Conservation (phyloP, 2,888 invertebrate species). For the Diabrotica balteata region DNA sequence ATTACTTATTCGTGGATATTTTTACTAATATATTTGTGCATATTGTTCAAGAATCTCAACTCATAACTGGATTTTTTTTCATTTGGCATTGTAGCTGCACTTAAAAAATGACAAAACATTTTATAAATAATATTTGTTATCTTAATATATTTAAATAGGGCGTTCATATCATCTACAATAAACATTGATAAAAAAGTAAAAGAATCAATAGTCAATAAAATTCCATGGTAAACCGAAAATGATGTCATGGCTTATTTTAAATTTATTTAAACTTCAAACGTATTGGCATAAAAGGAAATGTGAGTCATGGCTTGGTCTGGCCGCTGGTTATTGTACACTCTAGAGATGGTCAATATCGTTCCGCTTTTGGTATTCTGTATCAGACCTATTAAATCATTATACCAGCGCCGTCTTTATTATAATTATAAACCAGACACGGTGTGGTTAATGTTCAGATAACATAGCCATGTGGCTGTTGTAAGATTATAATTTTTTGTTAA, state of each 20-base stretch:
- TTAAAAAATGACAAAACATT: not conserved
- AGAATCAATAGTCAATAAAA: conserved; percentile 24
- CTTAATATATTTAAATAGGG: conserved; percentile 2
- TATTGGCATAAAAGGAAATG: conserved; percentile 35
- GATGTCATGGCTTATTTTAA: conserved; percentile 33
- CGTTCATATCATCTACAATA: conserved; percentile 8
- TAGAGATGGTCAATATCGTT: conserved; percentile 11
- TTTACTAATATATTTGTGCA: too few relatives aligned
- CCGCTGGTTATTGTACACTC: conserved; percentile 7
- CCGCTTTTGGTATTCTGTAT: conserved; percentile 2
- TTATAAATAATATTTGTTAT: conserved; percentile 11
- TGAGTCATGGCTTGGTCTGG: conserved; percentile 33
- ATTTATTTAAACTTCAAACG: conserved; percentile 26
- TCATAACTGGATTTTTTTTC: too few relatives aligned
- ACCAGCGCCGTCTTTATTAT: not conserved
- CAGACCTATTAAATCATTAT: not conserved
- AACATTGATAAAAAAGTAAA: conserved; percentile 16
- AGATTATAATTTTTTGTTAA: too few relatives aligned
- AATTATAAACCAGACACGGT: not conserved
- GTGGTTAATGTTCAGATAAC: too few relatives aligned
- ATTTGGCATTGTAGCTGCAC: too few relatives aligned
- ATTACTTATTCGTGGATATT: too few relatives aligned
- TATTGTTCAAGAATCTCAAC: too few relatives aligned
- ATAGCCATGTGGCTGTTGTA: too few relatives aligned
- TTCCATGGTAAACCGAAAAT: conserved; percentile 25